Conservation (phyloP, 2,888 invertebrate genomes). For the Limnephilus lunatus region DNA sequence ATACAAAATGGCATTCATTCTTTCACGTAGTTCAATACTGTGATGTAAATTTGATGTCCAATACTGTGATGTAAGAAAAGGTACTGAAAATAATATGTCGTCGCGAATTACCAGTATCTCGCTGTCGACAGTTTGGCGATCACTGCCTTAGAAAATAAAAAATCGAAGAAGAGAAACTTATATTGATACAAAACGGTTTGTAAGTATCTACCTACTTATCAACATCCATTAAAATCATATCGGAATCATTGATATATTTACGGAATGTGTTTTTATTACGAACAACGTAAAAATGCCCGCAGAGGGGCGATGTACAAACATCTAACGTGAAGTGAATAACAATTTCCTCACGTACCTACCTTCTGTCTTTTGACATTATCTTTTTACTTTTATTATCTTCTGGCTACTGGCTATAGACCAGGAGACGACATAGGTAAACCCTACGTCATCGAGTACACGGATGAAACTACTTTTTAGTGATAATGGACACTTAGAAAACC, state of each 20-base stretch:
- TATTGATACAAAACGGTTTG: background rate
- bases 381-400: background rate
- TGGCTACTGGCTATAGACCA: too few relatives aligned
- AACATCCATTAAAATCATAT: background rate
- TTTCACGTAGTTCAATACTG: too few relatives aligned
- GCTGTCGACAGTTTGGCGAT: background rate
- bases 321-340: constrained; percentile 2
- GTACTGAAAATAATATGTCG: too few relatives aligned
- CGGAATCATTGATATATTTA: too few relatives aligned
- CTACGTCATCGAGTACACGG: too few relatives aligned
- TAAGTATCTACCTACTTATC: background rate
- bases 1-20: too few relatives aligned
- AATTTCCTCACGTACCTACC: background rate
- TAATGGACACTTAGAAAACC: too few relatives aligned
- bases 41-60: too few relatives aligned
- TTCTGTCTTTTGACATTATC: background rate
- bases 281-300: background rate
- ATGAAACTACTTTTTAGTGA: too few relatives aligned
- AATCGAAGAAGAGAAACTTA: background rate
- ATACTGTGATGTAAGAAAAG: too few relatives aligned
- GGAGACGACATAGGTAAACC: too few relatives aligned
- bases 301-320: background rate
- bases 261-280: background rate
- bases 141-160: background rate
- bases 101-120: background rate